These are phyloP conservation scores for Scaptomyza cyrtandrae DNA, from an alignment of 2,888 invertebrate genomes.

Conservation along the genomic window DNA sequence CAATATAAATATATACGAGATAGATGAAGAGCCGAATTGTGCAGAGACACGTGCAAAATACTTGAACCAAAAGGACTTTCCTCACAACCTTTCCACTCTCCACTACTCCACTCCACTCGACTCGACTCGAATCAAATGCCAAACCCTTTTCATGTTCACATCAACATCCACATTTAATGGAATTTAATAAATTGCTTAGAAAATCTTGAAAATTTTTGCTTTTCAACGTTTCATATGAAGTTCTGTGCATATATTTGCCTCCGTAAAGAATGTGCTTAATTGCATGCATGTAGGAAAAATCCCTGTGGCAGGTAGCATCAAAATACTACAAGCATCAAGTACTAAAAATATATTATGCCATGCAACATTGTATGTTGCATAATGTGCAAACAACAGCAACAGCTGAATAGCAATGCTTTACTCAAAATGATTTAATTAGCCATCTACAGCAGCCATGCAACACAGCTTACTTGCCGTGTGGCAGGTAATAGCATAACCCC, in stretches of 20 bases:
- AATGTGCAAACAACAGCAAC: conserved; percentile 28
- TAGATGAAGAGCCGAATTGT: neutral
- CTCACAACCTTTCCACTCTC: neutral
- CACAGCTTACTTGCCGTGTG: conserved; percentile 1
- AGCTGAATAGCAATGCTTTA: conserved; percentile 58
- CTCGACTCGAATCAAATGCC: conserved; percentile 34
- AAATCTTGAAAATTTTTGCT: conserved; percentile 36
- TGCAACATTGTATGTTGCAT: conserved; percentile 11
- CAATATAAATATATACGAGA: conserved; percentile 20
- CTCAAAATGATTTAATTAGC: conserved; percentile 70
- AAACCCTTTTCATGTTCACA: conserved; percentile 73
- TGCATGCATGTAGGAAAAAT: neutral
- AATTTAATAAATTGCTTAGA: conserved; percentile 57
- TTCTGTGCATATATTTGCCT: conserved; percentile 19
- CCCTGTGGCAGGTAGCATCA: conserved; percentile 2
- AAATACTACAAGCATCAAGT: conserved; percentile 6
- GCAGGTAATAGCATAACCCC: neutral
- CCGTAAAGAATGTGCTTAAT: neutral
- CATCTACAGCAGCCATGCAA: conserved; percentile 38
- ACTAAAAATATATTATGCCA: conserved; percentile 14
- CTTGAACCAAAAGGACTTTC: conserved; percentile 19
- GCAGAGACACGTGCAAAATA: conserved; percentile 8
- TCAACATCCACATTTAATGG: conserved; percentile 14
- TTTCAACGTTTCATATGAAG: conserved; percentile 11
- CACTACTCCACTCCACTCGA: neutral